Conservation (phyloP, 2,888 invertebrate genomes). For the Scaeva pyrastri region DNA sequence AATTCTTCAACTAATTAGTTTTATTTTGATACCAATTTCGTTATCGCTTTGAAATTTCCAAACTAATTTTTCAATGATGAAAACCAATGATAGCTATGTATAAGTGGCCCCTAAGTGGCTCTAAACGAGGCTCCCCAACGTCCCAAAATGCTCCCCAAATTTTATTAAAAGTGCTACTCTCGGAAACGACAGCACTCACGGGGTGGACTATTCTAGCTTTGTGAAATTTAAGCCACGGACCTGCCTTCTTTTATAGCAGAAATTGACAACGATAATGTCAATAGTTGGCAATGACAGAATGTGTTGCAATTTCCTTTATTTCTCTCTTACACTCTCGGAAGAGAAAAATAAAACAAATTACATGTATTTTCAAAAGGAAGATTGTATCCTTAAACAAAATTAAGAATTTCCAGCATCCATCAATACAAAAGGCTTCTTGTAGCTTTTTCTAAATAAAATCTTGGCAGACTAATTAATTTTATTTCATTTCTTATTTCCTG, state of each 20-base stretch:
- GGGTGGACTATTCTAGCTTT: too few relatives aligned
- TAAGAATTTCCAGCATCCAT: constrained; percentile 11
- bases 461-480: constrained; percentile 56
- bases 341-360: not conserved
- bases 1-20: too few relatives aligned
- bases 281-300: constrained; percentile 35
- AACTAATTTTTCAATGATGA: too few relatives aligned
- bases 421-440: constrained; percentile 8
- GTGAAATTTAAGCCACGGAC: not conserved
- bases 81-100: too few relatives aligned
- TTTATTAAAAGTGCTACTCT: too few relatives aligned
- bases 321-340: not conserved
- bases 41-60: too few relatives aligned
- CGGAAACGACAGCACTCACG: too few relatives aligned
- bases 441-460: constrained; percentile 1
- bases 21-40: too few relatives aligned
- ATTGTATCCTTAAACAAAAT: constrained; percentile 17
- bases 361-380: not conserved
- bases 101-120: too few relatives aligned
- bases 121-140: too few relatives aligned
- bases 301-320: constrained; percentile 21
- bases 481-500: not conserved
- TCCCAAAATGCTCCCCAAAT: too few relatives aligned
- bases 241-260: not conserved
- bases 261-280: constrained; percentile 8